A percentile compares a stretch with the other conserved stretches of the same genome.
These are phyloP conservation scores for Pseudocheirus occidentalis DNA, from an alignment of 2,797 vertebrate species.

Conservation along the genomic window DNA sequence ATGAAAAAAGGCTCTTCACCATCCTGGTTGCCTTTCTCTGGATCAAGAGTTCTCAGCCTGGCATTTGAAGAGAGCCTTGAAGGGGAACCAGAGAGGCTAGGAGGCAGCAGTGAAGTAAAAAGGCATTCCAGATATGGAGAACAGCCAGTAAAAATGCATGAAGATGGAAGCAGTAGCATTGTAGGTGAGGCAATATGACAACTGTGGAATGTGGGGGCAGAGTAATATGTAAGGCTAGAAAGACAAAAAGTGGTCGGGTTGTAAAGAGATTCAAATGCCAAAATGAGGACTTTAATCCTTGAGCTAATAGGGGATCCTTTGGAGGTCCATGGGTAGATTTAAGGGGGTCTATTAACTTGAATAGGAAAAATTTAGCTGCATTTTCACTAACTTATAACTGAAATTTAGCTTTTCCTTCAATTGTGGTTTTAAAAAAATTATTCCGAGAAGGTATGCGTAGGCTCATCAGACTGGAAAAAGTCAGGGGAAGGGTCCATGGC, in stretches of 20 bases:
- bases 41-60: neutral
- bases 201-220: neutral
- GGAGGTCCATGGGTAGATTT: neutral
- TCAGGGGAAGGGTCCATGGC: neutral
- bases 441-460: neutral
- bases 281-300: neutral
- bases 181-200: neutral
- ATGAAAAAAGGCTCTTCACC: neutral
- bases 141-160: neutral
- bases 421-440: neutral
- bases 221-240: neutral
- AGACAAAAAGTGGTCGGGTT: neutral
- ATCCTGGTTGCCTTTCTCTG: neutral
- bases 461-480: neutral
- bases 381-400: neutral
- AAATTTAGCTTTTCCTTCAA: neutral
- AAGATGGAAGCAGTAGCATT: neutral
- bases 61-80: neutral
- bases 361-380: neutral
- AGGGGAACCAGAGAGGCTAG: neutral
- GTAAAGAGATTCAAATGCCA: neutral
- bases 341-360: neutral
- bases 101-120: neutral
- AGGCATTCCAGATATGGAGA: neutral
- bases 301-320: neutral